Percentiles rank a stretch among this genome's conserved stretches.
Evolutionary conservation across 2,888 invertebrate genomes (phyloP).

Genomic region (Coenonympha arcania): DNA sequence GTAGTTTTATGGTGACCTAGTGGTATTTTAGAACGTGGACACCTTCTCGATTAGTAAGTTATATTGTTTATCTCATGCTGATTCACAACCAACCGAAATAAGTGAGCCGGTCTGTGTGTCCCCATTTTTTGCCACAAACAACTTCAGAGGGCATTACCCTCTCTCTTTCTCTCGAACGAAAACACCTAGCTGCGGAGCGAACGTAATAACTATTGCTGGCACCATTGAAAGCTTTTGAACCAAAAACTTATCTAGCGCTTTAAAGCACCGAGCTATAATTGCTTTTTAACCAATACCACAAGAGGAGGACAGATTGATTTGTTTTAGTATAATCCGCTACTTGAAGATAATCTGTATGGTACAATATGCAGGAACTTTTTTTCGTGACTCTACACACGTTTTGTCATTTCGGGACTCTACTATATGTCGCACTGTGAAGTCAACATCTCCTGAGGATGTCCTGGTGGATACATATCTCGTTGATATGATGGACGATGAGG

Average conservation of each 20-base stretch:
- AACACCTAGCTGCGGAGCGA: conserved; percentile 57
- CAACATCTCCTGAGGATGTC: no score
- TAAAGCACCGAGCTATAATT: no score
- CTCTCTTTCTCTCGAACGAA: conserved; percentile 54
- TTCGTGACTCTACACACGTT: no score
- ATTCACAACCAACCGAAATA: conserved; percentile 69
- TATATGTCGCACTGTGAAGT: no score
- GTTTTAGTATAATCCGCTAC: no score
- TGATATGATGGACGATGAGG: no score
- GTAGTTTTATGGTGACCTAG: conserved; percentile 24
- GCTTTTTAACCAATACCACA: no score
- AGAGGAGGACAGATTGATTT: no score
- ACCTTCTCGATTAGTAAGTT: conserved; percentile 42
- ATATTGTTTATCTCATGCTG: conserved; percentile 67
- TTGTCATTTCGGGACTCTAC: no score
- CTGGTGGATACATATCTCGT: no score
- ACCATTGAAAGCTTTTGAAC: conserved; percentile 15
- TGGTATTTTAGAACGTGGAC: conserved; percentile 29
- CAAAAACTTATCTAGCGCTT: conserved; percentile 6
- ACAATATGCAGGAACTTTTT: no score
- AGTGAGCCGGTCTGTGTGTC: conserved; percentile 66
- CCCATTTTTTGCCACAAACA: conserved; percentile 74
- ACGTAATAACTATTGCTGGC: conserved; percentile 42
- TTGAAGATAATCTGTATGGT: no score
- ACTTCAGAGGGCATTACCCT: conserved; percentile 70